Evolutionary conservation across 2,888 invertebrate species (phyloP).

Genomic region (Melieria crassipennis): DNA sequence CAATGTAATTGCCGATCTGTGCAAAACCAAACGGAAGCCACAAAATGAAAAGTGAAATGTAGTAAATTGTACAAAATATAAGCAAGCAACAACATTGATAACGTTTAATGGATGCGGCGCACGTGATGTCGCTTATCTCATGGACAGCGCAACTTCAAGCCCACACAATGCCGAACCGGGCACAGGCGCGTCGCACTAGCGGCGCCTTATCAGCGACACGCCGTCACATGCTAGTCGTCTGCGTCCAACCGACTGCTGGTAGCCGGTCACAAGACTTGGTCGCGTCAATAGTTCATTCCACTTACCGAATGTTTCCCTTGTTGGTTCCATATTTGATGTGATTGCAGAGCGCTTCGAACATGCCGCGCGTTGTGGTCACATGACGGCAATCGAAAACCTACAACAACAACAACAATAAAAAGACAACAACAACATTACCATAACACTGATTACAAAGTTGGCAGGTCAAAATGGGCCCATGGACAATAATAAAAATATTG

Average conservation of each 20-base stretch:
- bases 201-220: too few relatives aligned
- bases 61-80: slow-evolving; percentile 2
- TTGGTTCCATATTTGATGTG: slow-evolving; percentile 98
- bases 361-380: slow-evolving; percentile 93
- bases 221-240: too few relatives aligned
- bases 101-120: too few relatives aligned
- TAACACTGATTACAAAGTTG: too few relatives aligned
- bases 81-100: background rate
- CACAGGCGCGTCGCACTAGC: background rate
- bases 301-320: slow-evolving; percentile 92
- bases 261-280: too few relatives aligned
- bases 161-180: too few relatives aligned
- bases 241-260: too few relatives aligned
- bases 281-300: background rate
- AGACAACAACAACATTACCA: background rate
- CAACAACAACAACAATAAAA: slow-evolving; percentile 45
- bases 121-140: too few relatives aligned
- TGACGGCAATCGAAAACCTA: slow-evolving; percentile 96
- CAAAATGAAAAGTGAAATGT: background rate
- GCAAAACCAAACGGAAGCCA: background rate
- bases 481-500: background rate
- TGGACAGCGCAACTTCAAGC: too few relatives aligned
- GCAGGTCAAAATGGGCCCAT: too few relatives aligned
- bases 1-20: slow-evolving; percentile 92
- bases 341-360: slow-evolving; percentile 96